Percentiles rank a stretch among this genome's conserved stretches.
Conservation (phyloP, 2,113 vertebrate genomes). For the Nothobranchius kuhntae region DNA sequence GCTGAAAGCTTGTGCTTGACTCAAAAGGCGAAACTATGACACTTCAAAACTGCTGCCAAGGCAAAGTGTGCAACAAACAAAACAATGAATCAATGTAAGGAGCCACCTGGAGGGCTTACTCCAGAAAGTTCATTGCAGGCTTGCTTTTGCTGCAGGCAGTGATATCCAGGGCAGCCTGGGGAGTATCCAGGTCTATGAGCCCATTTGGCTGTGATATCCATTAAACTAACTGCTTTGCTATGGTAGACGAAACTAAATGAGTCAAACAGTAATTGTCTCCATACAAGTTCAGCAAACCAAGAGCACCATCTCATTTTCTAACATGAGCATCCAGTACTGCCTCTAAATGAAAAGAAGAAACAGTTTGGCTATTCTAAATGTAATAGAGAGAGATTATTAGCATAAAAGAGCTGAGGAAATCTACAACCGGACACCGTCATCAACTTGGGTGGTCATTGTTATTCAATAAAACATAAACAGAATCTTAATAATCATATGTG, state of each 20-base stretch:
- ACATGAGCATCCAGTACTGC: background rate
- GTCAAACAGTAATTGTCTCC: constrained; percentile 37
- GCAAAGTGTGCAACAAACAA: constrained; percentile 68
- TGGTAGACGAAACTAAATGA: constrained; percentile 58
- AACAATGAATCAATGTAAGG: constrained; percentile 72
- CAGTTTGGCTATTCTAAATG: constrained; percentile 10
- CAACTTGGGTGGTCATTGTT: too few relatives aligned
- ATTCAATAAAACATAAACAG: background rate
- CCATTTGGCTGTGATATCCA: constrained; percentile 62
- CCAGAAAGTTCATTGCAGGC: constrained; percentile 57
- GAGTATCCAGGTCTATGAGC: constrained; percentile 50
- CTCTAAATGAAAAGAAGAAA: constrained; percentile 5
- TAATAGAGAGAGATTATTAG: background rate
- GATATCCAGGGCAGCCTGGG: constrained; percentile 61
- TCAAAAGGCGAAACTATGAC: constrained; percentile 51
- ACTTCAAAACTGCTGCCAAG: constrained; percentile 64
- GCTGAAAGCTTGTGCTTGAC: constrained; percentile 56
- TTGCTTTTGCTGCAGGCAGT: constrained; percentile 40
- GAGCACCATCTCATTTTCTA: background rate
- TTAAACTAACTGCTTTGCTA: constrained; percentile 54
- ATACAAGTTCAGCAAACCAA: constrained; percentile 27
- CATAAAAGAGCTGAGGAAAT: background rate
- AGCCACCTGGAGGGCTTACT: constrained; percentile 72
- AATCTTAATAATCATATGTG: background rate
- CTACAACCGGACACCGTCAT: background rate